These are phyloP conservation scores for Lontra canadensis DNA, from an alignment of 2,113 vertebrate genomes.

Conservation along the genomic window DNA sequence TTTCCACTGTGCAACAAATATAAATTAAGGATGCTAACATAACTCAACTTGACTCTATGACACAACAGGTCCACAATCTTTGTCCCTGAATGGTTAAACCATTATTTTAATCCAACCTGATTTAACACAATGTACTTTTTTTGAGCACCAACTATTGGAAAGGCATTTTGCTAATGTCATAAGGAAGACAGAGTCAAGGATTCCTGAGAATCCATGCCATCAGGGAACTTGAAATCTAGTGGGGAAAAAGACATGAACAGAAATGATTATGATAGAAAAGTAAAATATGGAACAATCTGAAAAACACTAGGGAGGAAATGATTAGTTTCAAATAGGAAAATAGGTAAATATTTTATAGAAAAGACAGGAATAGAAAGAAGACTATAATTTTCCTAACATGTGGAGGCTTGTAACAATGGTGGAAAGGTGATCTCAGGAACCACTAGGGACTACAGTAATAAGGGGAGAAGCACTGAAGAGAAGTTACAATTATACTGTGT, in stretches of 20 bases:
- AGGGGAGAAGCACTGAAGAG: not conserved
- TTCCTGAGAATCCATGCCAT: conserved; percentile 37
- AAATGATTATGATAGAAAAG: not conserved
- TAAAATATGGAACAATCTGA: not conserved
- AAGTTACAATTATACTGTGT: not conserved
- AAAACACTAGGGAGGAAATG: not conserved
- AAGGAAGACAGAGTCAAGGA: not conserved
- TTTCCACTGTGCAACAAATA: not conserved
- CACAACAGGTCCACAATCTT: not conserved
- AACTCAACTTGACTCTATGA: not conserved
- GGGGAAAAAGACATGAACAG: not conserved
- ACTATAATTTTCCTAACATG: not conserved
- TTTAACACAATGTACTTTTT: not conserved
- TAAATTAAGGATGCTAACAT: not conserved
- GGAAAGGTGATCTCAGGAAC: not conserved
- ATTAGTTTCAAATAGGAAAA: not conserved
- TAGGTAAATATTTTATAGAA: not conserved
- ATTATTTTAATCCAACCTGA: not conserved
- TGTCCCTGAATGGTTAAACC: not conserved
- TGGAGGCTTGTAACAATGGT: not conserved
- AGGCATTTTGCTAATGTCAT: conserved; percentile 11
- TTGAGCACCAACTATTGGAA: not conserved
- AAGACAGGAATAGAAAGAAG: not conserved
- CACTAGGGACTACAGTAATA: not conserved
- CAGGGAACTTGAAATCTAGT: not conserved